Evolutionary conservation across 2,113 vertebrate species (phyloP), one percentile per base, ranked within the genome.

Genomic region (Ellobius talpinus): DNA sequence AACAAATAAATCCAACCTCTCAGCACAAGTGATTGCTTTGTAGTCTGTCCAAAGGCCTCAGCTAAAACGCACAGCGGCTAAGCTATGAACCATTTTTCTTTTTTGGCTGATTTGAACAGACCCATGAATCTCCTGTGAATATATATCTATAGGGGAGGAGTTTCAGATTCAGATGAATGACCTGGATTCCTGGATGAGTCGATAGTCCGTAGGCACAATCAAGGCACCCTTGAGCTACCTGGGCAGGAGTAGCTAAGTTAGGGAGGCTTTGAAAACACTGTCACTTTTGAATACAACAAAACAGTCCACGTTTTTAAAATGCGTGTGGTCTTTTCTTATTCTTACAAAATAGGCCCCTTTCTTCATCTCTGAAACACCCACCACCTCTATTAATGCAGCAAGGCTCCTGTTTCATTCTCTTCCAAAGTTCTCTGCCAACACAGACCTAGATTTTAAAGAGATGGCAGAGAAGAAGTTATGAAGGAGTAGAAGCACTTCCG

Each of bases 41-140:
- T 89, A 88, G n/a, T 87, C 96, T 97, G 78, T 91, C 68, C 70
- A 87, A 96, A 96, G 78, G 91, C 87, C 74, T 97, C 92, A 85
- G 93, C 74, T 96, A 94, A 95, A 76, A 96, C 91, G 91, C 78
- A 91, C 26, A 93, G 89, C 47, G 58, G 77, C 94, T 95, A 95
- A 95, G 58, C 63, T 79, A 68, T 79, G 55, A 65, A 92, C 86
- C 42, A 36, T 74, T 95, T 97, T 82, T 58, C 58, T 19, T 58
- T 58, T 87, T 90, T 73, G 82, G 66, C 86, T 87, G 19, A 68
- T 96, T 68, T 89, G 47, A 95, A 84, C 81, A 89, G 68, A 94
- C 77, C 13, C 33, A 1, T 45, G 81, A n/a, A 66, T 90, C 77
- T 85, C 94, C 85, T 93, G 3, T 88, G 76, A 85, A 76, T 13